These are phyloP conservation scores for Proteles cristata DNA, from an alignment of 2,113 vertebrate genomes.

Conservation along the genomic window DNA sequence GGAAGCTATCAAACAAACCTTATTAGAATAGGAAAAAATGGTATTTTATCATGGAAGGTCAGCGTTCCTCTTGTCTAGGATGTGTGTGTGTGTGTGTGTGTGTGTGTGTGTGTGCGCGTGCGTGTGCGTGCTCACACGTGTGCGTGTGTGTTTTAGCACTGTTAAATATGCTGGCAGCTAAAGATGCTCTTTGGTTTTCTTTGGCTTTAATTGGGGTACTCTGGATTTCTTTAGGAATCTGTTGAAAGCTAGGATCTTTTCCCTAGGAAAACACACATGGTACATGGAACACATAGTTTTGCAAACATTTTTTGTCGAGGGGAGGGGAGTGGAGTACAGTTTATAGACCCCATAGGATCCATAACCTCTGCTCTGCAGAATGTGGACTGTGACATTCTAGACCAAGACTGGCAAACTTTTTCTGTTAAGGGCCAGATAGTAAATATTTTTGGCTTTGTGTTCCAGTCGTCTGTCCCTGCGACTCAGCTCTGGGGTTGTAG, in stretches of 20 bases:
- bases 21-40: neutral
- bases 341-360: neutral
- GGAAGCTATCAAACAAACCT: neutral
- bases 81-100: neutral
- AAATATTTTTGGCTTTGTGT: conserved; percentile 25
- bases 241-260: conserved; percentile 21
- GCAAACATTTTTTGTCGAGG: neutral
- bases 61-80: neutral
- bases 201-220: neutral
- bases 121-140: neutral
- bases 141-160: neutral
- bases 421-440: neutral
- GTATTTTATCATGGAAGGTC: neutral
- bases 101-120: neutral
- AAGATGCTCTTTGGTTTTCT: neutral
- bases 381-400: neutral
- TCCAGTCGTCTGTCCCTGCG: neutral
- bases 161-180: neutral
- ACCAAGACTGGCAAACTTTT: neutral
- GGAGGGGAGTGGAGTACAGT: neutral
- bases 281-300: neutral
- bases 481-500: neutral
- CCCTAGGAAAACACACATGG: neutral
- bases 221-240: neutral
- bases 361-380: neutral